These are phyloP conservation scores for Aspidoscelis tigris DNA, from an alignment of 2,113 vertebrate species.

Conservation along the genomic window DNA sequence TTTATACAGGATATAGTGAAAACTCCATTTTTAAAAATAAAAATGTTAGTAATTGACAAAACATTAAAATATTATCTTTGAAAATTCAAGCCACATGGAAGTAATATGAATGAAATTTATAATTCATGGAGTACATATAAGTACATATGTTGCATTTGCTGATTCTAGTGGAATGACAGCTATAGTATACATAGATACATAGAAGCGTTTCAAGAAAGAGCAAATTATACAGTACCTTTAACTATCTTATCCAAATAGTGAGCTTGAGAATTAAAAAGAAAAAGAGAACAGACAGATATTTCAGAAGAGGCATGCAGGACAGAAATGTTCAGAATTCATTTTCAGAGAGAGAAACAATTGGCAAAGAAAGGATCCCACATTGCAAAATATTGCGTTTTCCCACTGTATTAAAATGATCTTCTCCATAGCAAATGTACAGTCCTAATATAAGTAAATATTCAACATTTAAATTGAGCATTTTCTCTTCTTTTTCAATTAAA, in stretches of 20 bases:
- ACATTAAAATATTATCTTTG: constrained; percentile 64
- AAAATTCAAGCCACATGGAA: constrained; percentile 63
- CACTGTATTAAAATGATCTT: constrained; percentile 59
- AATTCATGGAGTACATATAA: constrained; percentile 70
- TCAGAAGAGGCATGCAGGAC: constrained; percentile 83
- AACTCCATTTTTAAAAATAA: constrained; percentile 36
- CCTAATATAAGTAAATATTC: constrained; percentile 37
- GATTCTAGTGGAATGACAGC: constrained; percentile 56
- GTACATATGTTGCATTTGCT: constrained; percentile 60
- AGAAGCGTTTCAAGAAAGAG: constrained; percentile 75
- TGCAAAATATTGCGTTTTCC: constrained; percentile 63
- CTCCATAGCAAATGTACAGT: constrained; percentile 45
- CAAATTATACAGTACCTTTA: constrained; percentile 95
- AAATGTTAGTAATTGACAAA: constrained; percentile 62
- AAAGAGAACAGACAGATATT: constrained; percentile 83
- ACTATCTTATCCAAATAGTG: constrained; percentile 99
- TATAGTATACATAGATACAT: constrained; percentile 57
- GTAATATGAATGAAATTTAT: constrained; percentile 58
- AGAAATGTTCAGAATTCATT: constrained; percentile 79
- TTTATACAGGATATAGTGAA: constrained; percentile 57
- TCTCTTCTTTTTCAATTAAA: constrained; percentile 7
- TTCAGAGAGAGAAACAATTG: constrained; percentile 74
- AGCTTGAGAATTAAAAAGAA: constrained; percentile 86
- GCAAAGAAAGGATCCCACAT: constrained; percentile 68
- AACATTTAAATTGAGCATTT: constrained; percentile 33